Evolutionary conservation across 2,888 invertebrate genomes (phyloP).

Genomic region (Thera britannica): DNA sequence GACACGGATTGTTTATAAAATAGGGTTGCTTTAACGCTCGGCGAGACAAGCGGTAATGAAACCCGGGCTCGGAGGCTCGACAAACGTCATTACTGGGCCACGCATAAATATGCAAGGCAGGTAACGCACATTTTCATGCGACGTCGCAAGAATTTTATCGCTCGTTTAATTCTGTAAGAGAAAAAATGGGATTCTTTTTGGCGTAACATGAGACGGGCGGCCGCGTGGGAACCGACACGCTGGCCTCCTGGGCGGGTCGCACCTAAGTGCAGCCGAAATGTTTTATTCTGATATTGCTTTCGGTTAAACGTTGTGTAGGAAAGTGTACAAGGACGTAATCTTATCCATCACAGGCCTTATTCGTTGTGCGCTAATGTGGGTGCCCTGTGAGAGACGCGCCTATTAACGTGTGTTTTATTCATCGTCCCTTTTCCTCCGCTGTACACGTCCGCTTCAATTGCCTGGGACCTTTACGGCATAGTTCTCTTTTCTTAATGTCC

Average conservation of each 20-base stretch:
- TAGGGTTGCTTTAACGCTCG: constrained; percentile 62
- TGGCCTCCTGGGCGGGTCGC: constrained; percentile 62
- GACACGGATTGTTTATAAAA: constrained; percentile 76
- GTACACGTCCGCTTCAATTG: constrained; percentile 64
- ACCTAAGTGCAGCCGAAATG: constrained; percentile 79
- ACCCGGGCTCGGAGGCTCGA: constrained; percentile 69
- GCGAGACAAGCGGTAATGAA: constrained; percentile 74
- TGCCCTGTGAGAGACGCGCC: constrained; percentile 64
- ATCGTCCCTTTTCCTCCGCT: constrained; percentile 67
- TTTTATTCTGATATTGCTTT: constrained; percentile 79
- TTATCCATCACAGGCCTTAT: constrained; percentile 76
- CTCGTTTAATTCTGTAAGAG: constrained; percentile 82
- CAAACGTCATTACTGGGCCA: constrained; percentile 82
- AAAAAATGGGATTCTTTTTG: constrained; percentile 79
- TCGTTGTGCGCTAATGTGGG: constrained; percentile 75
- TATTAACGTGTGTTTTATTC: constrained; percentile 78
- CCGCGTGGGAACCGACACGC: constrained; percentile 78
- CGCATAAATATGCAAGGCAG: constrained; percentile 85
- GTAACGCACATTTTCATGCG: constrained; percentile 85
- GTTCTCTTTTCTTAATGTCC: constrained; percentile 68
- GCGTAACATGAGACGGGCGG: constrained; percentile 76
- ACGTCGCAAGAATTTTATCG: constrained; percentile 85
- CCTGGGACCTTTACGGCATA: constrained; percentile 66
- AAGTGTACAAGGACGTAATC: constrained; percentile 58
- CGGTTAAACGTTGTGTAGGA: constrained; percentile 64